Conservation (phyloP, 1,140 invertebrate genomes). For the Cydia fagiglandana region DNA sequence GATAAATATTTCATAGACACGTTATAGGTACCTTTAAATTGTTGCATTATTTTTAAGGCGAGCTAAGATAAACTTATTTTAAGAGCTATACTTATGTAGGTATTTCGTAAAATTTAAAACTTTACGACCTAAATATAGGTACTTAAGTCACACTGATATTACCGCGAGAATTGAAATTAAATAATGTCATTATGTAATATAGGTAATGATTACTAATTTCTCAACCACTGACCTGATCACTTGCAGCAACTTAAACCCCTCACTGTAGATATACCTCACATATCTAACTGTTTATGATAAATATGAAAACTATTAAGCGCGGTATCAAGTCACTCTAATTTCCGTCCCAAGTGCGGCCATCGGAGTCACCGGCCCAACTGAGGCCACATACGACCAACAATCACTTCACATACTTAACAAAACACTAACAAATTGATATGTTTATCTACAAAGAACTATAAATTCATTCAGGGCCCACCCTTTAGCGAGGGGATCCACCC, state of each 20-base stretch:
- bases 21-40: too few species aligned
- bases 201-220: neutral
- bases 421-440: constrained; percentile 78
- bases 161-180: too few species aligned
- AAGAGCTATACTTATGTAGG: too few species aligned
- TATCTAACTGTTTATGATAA: neutral
- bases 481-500: constrained; percentile 74
- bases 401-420: constrained; percentile 75
- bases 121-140: too few species aligned
- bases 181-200: neutral
- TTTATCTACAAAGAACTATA: constrained; percentile 78
- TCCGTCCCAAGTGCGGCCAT: constrained; percentile 49
- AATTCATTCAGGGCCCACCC: constrained; percentile 75
- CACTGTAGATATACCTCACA: neutral
- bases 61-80: too few species aligned
- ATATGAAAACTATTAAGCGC: constrained; percentile 13
- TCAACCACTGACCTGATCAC: neutral
- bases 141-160: neutral
- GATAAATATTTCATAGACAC: too few species aligned
- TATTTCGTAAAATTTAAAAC: too few species aligned
- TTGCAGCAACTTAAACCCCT: neutral
- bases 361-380: constrained; percentile 45
- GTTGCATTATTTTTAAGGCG: too few species aligned
- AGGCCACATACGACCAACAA: constrained; percentile 45
- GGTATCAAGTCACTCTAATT: constrained; percentile 46